Evolutionary conservation across 2,888 invertebrate genomes (phyloP).

Genomic region (Ypsolopha scabrella): DNA sequence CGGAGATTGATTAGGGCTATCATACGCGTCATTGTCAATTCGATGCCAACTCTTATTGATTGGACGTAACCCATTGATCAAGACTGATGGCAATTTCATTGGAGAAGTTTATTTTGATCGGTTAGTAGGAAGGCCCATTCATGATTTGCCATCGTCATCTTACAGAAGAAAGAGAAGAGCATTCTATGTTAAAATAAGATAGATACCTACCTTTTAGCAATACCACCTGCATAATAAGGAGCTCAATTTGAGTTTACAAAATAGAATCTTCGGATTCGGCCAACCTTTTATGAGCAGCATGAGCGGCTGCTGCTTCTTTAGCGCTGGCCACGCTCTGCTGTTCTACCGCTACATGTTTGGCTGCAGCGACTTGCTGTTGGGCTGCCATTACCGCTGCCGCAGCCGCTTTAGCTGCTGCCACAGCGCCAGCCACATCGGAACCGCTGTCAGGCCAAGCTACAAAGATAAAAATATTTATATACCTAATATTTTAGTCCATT

Average conservation of each 20-base stretch:
- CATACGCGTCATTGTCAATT: too few relatives aligned
- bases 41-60: too few relatives aligned
- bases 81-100: too few relatives aligned
- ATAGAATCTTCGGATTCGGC: not conserved
- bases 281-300: conserved; percentile 69
- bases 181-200: not conserved
- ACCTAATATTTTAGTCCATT: too few relatives aligned
- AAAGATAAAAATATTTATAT: too few relatives aligned
- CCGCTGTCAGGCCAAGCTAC: conserved; percentile 51
- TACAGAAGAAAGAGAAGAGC: not conserved
- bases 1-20: too few relatives aligned
- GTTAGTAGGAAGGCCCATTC: not conserved
- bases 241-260: not conserved
- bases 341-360: conserved; percentile 77
- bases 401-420: conserved; percentile 81
- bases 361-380: conserved; percentile 79
- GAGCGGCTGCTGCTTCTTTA: conserved; percentile 79
- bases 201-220: not conserved
- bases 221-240: not conserved
- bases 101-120: not conserved
- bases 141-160: not conserved
- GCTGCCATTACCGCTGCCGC: conserved; percentile 77
- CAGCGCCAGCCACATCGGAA: conserved; percentile 77
- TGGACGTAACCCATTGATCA: too few relatives aligned
- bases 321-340: conserved; percentile 80